Evolutionary conservation across 1,140 invertebrate species (phyloP).

Genomic region (Dendroctonus valens): DNA sequence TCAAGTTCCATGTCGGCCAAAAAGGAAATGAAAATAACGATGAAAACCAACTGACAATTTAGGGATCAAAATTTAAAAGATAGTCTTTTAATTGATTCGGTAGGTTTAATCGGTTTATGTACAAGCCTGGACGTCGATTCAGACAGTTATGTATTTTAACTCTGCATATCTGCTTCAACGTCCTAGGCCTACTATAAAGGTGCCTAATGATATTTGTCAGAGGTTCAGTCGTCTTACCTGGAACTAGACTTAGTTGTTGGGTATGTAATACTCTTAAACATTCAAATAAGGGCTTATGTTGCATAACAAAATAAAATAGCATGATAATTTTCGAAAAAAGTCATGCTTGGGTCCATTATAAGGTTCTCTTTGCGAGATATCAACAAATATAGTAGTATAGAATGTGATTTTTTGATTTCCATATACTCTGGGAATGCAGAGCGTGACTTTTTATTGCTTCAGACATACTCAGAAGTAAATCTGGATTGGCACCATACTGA

Average conservation of each 20-base stretch:
- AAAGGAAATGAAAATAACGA: not conserved
- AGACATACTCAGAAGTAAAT: constrained; percentile 56
- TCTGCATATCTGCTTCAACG: constrained; percentile 65
- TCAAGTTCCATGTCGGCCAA: not conserved
- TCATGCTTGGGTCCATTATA: constrained; percentile 61
- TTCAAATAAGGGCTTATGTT: constrained; percentile 62
- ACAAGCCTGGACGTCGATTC: constrained; percentile 60
- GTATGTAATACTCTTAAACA: constrained; percentile 63
- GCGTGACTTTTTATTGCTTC: constrained; percentile 51
- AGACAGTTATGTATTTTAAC: constrained; percentile 65
- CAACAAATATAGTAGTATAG: constrained; percentile 69
- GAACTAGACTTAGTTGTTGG: constrained; percentile 65
- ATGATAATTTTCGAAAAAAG: constrained; percentile 64
- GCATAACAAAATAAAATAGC: constrained; percentile 68
- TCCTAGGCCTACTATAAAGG: constrained; percentile 62
- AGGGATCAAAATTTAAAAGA: constrained; percentile 66
- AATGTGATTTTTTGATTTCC: constrained; percentile 64
- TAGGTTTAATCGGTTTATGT: constrained; percentile 65
- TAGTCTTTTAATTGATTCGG: constrained; percentile 68
- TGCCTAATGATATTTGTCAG: constrained; percentile 61
- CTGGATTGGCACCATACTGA: constrained; percentile 66
- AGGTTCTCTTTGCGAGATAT: constrained; percentile 68
- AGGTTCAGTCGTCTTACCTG: constrained; percentile 60
- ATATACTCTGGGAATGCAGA: constrained; percentile 57
- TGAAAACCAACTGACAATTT: constrained; percentile 36